These are phyloP conservation scores for Caenorhabditis wallacei DNA, from an alignment of 2,888 invertebrate genomes.

Conservation along the genomic window DNA sequence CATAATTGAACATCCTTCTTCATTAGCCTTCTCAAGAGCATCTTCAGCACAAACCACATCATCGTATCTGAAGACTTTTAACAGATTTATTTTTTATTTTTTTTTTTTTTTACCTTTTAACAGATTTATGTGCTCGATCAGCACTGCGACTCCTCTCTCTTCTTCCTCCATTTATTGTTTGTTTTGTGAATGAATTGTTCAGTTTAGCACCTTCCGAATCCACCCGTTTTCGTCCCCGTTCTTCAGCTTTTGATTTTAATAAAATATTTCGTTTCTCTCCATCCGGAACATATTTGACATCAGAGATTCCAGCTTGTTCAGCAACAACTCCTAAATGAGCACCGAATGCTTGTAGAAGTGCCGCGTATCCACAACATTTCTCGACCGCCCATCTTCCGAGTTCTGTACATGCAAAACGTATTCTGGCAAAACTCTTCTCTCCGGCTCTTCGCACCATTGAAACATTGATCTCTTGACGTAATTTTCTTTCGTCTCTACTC, in stretches of 20 bases:
- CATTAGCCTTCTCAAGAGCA: slow-evolving; percentile 48
- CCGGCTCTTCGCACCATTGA: slow-evolving; percentile 60
- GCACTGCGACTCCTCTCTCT: slow-evolving; percentile 69
- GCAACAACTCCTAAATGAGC: slow-evolving; percentile 72
- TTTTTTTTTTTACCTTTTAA: slow-evolving; percentile 33
- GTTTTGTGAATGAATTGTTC: slow-evolving; percentile 44
- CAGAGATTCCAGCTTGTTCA: slow-evolving; percentile 60
- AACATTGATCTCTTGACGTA: slow-evolving; percentile 69
- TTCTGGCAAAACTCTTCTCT: slow-evolving; percentile 64
- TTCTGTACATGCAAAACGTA: slow-evolving; percentile 70
- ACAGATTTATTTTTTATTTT: not conserved
- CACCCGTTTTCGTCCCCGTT: slow-evolving; percentile 24
- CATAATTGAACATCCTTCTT: slow-evolving; percentile 65
- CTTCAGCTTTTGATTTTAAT: slow-evolving; percentile 25
- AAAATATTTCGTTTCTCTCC: slow-evolving; percentile 28
- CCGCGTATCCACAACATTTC: slow-evolving; percentile 78
- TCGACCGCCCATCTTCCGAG: slow-evolving; percentile 77
- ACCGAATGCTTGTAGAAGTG: slow-evolving; percentile 73
- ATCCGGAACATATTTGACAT: slow-evolving; percentile 39
- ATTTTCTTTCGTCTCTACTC: slow-evolving; percentile 73
- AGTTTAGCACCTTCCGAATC: slow-evolving; percentile 33
- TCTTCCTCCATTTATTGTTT: slow-evolving; percentile 23
- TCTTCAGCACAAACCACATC: slow-evolving; percentile 64
- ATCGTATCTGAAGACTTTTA: slow-evolving; percentile 54
- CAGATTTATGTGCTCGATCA: slow-evolving; percentile 60